Conservation (phyloP, 2,797 vertebrate species). For the Smutsia gigantea region DNA sequence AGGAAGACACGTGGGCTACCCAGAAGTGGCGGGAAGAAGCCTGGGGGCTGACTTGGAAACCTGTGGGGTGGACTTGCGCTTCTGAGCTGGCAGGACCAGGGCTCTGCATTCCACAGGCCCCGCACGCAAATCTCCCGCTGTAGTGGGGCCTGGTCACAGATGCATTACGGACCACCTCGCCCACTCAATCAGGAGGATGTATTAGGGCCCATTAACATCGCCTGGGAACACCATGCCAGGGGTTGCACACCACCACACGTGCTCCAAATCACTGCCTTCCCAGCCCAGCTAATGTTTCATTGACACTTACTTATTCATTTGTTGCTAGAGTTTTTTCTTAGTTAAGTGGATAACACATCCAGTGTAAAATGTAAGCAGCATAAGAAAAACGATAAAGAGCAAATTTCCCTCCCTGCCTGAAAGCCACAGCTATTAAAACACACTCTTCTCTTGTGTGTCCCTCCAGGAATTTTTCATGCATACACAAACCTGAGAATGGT, state of each 20-base stretch:
- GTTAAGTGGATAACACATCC: neutral
- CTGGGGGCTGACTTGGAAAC: neutral
- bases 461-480: neutral
- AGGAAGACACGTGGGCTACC: neutral
- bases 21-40: neutral
- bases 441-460: neutral
- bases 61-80: accelerated
- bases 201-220: neutral
- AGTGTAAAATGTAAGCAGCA: neutral
- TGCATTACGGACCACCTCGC: accelerated
- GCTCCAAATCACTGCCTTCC: neutral
- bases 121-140: neutral
- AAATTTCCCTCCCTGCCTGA: neutral
- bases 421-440: neutral
- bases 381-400: neutral
- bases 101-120: neutral
- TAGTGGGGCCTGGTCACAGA: neutral
- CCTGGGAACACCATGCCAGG: neutral
- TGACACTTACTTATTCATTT: neutral
- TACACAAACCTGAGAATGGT: neutral
- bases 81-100: neutral
- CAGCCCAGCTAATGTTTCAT: neutral
- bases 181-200: neutral
- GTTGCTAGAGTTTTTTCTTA: neutral
- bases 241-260: accelerated